Percentiles rank a stretch among this genome's conserved stretches.
Evolutionary conservation across 1,140 invertebrate genomes (phyloP).

Genomic region (Pogonognathellus flavescens): DNA sequence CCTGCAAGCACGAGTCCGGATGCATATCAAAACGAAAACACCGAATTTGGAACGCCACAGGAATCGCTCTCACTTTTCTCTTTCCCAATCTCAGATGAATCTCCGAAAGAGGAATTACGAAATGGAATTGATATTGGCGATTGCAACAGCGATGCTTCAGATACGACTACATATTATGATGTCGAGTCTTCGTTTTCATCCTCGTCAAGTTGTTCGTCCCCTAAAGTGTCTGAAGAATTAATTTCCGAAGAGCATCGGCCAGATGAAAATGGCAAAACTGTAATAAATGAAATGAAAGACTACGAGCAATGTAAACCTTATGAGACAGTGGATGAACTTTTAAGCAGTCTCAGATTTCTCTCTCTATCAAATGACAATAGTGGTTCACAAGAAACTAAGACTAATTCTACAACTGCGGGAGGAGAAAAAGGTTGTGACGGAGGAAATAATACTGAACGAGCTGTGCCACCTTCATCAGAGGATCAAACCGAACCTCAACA

Average conservation of each 20-base stretch:
- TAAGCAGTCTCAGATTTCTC: conserved; percentile 64
- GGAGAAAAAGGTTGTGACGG: neutral
- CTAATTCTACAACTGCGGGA: neutral
- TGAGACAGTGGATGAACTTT: conserved; percentile 52
- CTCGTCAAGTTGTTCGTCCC: conserved; percentile 53
- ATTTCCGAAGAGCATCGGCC: conserved; percentile 67
- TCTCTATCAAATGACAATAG: conserved; percentile 33
- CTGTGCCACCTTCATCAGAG: neutral
- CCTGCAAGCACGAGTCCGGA: conserved; percentile 68
- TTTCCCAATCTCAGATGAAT: neutral
- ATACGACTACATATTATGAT: conserved; percentile 73
- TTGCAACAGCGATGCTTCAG: conserved; percentile 71
- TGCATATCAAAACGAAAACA: neutral
- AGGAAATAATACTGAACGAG: neutral
- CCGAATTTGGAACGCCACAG: conserved; percentile 1
- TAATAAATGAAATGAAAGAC: conserved; percentile 47
- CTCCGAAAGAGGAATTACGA: conserved; percentile 22
- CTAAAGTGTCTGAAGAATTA: conserved; percentile 68
- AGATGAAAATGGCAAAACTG: neutral
- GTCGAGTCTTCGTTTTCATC: conserved; percentile 69
- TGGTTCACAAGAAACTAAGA: neutral
- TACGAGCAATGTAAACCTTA: conserved; percentile 66
- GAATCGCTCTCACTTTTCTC: neutral
- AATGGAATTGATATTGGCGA: conserved; percentile 45
- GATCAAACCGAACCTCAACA: neutral